These are phyloP conservation scores for Drosophila funebris DNA, from an alignment of 1,140 invertebrate species.

Conservation along the genomic window DNA sequence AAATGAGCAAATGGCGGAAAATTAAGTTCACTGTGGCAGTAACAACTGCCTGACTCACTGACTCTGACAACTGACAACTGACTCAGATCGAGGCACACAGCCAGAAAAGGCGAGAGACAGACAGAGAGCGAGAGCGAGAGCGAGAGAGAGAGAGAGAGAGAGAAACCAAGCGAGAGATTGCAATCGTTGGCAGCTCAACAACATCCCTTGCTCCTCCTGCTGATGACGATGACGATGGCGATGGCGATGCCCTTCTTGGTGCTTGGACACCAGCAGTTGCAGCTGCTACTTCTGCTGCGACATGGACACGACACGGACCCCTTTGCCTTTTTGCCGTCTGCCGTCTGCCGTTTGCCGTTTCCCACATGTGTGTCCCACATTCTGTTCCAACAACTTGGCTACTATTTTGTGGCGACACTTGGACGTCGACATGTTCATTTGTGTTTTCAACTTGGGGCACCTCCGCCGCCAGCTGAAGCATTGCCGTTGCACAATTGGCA, in stretches of 20 bases:
- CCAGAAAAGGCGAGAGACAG: too few relatives aligned
- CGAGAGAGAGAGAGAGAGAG: slow-evolving; percentile 20
- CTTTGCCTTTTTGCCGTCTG: neutral
- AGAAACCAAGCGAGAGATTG: slow-evolving; percentile 51
- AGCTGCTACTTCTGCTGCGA: slow-evolving; percentile 23
- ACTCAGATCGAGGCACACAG: slow-evolving; percentile 14
- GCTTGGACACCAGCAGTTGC: slow-evolving; percentile 22
- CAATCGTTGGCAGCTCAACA: slow-evolving; percentile 57
- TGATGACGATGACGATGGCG: slow-evolving; percentile 3
- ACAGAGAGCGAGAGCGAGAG: neutral
- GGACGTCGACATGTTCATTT: slow-evolving; percentile 76
- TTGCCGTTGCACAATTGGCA: neutral
- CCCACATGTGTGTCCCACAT: slow-evolving; percentile 5
- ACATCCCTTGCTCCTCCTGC: slow-evolving; percentile 1
- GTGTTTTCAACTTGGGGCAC: slow-evolving; percentile 8
- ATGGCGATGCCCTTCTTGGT: slow-evolving; percentile 34
- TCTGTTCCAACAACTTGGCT: slow-evolving; percentile 36
- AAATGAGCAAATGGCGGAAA: slow-evolving; percentile 80
- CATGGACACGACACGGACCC: slow-evolving; percentile 61
- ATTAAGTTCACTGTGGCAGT: slow-evolving; percentile 51
- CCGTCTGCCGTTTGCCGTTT: neutral
- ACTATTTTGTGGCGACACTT: slow-evolving; percentile 64
- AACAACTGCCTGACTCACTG: too few relatives aligned
- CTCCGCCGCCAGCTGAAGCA: neutral
- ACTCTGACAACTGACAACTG: slow-evolving; percentile 8